phyloP scores from a whole-genome alignment of 2,797 vertebrate genomes.

The Margarornis squamiger region DNA sequence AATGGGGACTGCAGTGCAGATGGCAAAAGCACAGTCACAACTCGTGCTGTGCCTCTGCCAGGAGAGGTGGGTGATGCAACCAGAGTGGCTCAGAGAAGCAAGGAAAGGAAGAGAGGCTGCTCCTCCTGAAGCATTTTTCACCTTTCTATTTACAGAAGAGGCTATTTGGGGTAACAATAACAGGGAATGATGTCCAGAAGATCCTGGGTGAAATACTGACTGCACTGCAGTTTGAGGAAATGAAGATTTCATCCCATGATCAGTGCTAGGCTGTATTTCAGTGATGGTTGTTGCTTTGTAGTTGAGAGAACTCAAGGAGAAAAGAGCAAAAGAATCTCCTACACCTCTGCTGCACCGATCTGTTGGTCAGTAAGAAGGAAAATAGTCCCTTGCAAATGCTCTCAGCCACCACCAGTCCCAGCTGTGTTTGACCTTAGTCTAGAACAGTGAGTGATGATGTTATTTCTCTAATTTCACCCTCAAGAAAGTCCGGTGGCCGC shows the following conservation, averaged over 20 bases:
- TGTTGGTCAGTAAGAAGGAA: neutral
- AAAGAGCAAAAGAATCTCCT: neutral
- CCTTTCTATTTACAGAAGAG: neutral
- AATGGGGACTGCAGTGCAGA: conserved; percentile 70
- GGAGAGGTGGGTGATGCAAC: neutral
- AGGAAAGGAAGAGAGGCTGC: neutral
- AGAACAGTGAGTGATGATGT: neutral
- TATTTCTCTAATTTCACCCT: neutral
- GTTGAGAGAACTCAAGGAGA: neutral
- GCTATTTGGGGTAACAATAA: neutral
- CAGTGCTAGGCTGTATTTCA: neutral
- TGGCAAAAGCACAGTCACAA: conserved; percentile 31
- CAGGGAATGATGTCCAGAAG: neutral
- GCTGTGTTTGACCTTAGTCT: neutral
- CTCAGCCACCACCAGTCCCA: neutral
- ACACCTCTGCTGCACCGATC: neutral
- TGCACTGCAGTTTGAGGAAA: neutral
- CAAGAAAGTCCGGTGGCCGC: neutral
- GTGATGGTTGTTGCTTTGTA: neutral
- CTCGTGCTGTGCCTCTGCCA: neutral
- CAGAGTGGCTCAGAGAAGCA: neutral
- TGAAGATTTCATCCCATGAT: neutral
- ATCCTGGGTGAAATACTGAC: neutral
- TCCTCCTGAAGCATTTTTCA: neutral
- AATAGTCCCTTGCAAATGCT: neutral